Evolutionary conservation across 2,888 invertebrate species (phyloP).

Genomic region (Limnephilus rhombicus): DNA sequence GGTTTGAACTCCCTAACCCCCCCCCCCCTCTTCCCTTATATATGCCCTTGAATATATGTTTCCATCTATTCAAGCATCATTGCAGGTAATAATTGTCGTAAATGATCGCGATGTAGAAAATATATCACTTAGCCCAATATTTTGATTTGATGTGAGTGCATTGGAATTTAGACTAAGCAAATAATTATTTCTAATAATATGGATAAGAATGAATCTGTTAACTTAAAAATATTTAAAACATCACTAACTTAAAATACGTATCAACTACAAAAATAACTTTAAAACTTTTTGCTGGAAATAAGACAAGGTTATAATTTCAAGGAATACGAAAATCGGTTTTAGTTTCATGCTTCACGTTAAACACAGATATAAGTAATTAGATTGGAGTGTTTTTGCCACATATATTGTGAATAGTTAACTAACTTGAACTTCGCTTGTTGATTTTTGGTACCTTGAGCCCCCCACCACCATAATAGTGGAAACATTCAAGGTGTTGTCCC

Average conservation of each 20-base stretch:
- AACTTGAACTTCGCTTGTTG: background rate
- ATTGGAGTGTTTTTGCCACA: background rate
- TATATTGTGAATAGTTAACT: background rate
- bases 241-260: too few relatives aligned
- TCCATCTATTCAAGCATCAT: too few relatives aligned
- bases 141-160: background rate
- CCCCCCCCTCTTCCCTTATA: too few relatives aligned
- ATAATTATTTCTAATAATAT: too few relatives aligned
- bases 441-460: background rate
- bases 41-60: too few relatives aligned
- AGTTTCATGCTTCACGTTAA: background rate
- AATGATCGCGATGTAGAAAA: too few relatives aligned
- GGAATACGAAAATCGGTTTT: background rate
- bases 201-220: background rate
- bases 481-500: constrained; percentile 19
- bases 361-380: background rate
- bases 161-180: background rate
- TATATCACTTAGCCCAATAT: too few relatives aligned
- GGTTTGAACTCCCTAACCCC: too few relatives aligned
- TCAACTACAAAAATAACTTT: too few relatives aligned
- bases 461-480: background rate
- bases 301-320: background rate
- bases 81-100: too few relatives aligned
- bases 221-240: background rate
- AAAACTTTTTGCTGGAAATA: too few relatives aligned